Percentiles rank a stretch among this genome's conserved stretches.
Evolutionary conservation across 2,797 vertebrate genomes (phyloP).

Genomic region (Peromyscus attwateri): DNA sequence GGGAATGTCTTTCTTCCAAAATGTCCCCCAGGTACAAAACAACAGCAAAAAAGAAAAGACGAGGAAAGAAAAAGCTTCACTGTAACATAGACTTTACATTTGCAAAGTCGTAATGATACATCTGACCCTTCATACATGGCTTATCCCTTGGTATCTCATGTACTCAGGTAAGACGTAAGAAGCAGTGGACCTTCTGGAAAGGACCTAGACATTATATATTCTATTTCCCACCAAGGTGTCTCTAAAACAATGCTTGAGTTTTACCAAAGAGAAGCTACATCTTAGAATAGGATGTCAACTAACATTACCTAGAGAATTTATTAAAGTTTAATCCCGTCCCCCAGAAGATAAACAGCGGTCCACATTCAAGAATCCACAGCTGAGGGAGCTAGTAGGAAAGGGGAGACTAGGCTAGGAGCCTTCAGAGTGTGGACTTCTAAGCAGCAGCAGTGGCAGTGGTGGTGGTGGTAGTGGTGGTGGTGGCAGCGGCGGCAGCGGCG

Average conservation of each 20-base stretch:
- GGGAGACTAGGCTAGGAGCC: too few species aligned
- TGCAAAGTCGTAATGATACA: background rate
- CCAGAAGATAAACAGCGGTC: background rate
- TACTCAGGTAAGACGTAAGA: background rate
- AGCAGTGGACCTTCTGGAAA: background rate
- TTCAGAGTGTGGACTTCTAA: background rate
- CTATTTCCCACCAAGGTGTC: background rate
- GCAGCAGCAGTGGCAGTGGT: background rate
- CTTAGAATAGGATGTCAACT: background rate
- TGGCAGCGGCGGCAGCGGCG: background rate
- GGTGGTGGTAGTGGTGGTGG: background rate
- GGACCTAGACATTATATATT: background rate
- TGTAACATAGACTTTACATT: background rate
- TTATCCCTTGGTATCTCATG: background rate
- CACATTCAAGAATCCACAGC: background rate
- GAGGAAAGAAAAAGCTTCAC: rapidly evolving
- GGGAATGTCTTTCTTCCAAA: background rate
- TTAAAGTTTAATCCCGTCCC: background rate
- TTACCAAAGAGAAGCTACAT: background rate
- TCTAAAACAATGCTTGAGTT: slow-evolving; percentile 2
- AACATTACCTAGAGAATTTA: background rate
- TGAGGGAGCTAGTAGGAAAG: too few species aligned
- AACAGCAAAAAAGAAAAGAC: background rate
- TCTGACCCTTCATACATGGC: background rate
- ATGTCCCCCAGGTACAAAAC: background rate